Evolutionary conservation across 2,113 vertebrate genomes (phyloP), one percentile per base, ranked within the genome.

Genomic region (Agelaius tricolor): DNA sequence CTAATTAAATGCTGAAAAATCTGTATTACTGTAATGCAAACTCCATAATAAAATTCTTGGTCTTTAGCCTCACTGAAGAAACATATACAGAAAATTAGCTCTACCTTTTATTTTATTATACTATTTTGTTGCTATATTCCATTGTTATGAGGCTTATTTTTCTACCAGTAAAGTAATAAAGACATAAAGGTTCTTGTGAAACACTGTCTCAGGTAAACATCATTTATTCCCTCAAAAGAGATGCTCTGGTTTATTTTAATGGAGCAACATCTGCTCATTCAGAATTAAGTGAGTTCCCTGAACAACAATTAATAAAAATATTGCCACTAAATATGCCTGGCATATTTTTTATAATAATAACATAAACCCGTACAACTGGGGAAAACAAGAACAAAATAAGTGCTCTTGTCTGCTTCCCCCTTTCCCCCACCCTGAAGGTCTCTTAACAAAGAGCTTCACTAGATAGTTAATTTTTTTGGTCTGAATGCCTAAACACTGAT

Each of bases 291-390:
- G n/a, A 96, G 57, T 76, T 97, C 95, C 95, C 95, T 86, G 59
- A 96, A 95, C 89, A 78, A 91, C 73, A 97, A 93, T 96, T 98
- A 97, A 97, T 98, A 96, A 96, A 97, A 94, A 97, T 97, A 91
- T 94, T 94, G 83, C 83, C 93, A 90, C 81, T 95, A 96, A 96
- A 93, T 86, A 94, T 51, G 95, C 73, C 59, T 96, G 93, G 57
- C 62, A 58, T 95, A 89, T 82, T 96, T 90, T 96, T 97, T 84
- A 83, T 93, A 89, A 94, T 91, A 94, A 89, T 83, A 71, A 46
- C 76, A 92, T 95, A 93, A 95, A 92, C n/a, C n/a, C 30, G 26
- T 79, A 72, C 33, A 93, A 62, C 30, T 91, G 68, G 54, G 80
- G 63, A 31, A 31, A 93, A 81, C 43, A 90, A 76, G 62, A 96